Percentiles rank a stretch among this genome's conserved stretches.
These are phyloP conservation scores for Pocillopora grandis DNA, from an alignment of 92 coral and sea anemone genomes.

Conservation along the genomic window DNA sequence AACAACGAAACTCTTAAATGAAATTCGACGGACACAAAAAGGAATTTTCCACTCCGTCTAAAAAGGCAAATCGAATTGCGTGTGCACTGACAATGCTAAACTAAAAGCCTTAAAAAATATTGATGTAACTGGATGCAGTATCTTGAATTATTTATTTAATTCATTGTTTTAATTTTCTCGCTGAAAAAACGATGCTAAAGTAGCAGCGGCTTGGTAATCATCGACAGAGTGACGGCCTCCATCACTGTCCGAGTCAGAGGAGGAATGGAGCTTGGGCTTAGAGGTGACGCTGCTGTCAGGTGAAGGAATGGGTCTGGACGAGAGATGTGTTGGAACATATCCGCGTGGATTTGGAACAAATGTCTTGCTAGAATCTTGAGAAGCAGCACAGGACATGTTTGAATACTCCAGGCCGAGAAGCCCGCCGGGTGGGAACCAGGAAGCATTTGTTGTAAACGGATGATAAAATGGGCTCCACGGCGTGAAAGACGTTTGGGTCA, in stretches of 20 bases:
- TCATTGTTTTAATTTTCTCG: conserved; percentile 42
- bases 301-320: conserved; percentile 4
- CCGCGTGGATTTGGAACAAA: not conserved
- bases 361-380: conserved; percentile 12
- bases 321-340: conserved; percentile 1
- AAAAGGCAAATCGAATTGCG: too few species aligned
- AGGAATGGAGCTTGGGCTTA: conserved; percentile 6
- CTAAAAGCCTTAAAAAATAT: too few species aligned
- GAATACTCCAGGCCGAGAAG: too few species aligned
- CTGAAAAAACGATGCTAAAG: conserved; percentile 54
- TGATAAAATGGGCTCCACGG: conserved; percentile 23
- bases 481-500: conserved; percentile 8
- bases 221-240: conserved; percentile 48
- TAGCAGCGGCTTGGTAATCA: conserved; percentile 66
- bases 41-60: too few species aligned
- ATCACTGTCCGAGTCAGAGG: conserved; percentile 35
- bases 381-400: not conserved
- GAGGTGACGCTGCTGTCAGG: not conserved
- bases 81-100: too few species aligned
- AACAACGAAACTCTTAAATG: too few species aligned
- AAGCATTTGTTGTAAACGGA: not conserved
- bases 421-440: conserved; percentile 6
- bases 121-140: too few species aligned
- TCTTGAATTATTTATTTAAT: not conserved
- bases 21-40: too few species aligned